Base-by-base conservation (phyloP, 23 tunicate species). In the Halocynthia aurantium region DNA sequence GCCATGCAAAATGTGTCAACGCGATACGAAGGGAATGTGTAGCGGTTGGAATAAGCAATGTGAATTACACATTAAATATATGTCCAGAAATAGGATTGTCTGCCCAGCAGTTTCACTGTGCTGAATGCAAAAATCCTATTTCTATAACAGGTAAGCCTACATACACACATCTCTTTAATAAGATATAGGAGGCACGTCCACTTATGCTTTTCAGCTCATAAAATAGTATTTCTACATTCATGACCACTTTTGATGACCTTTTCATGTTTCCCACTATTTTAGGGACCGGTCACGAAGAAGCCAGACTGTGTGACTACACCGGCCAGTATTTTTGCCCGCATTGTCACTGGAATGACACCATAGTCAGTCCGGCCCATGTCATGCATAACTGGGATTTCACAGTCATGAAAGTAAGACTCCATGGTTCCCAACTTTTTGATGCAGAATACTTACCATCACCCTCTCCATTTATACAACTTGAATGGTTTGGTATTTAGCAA, bases 31-130 rank as follows among this genome's bases (percentile, higher is more conserved):
- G 97, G 44, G 57, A 85, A 40, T 91, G 97, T 51, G 90, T 83
- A 10, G 86, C 90, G 56, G 19, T 61, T n/a, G 82, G 58, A 7
- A 80, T 65, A 22, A 13, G 55, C 8, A 71, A 64, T 58, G 63
- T 53, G 10, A 20, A 77, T 10, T 78, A 78, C 50, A 73, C 76
- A 18, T 65, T 85, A 51, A 85, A 73, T n/a, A 91, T 91, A 51
- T 85, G 84, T 31, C 97, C 97, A 6, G 97, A 91, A 69, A 70
- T 65, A 50, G 97, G 97, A 5, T 70, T 91, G 77, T 91, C 97
- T 12, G 57, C 77, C 57, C 97, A 91, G 70, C 82, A 76, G 51
- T 91, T 86, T 62, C 70, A 81, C 63, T 91, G 97, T 52, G 78
- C 77, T 5, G 97, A 91, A 54, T 91, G 97, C 74, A 91, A 85